These are phyloP conservation scores for Perccottus glenii DNA, from an alignment of 2,113 vertebrate species.

Conservation along the genomic window DNA sequence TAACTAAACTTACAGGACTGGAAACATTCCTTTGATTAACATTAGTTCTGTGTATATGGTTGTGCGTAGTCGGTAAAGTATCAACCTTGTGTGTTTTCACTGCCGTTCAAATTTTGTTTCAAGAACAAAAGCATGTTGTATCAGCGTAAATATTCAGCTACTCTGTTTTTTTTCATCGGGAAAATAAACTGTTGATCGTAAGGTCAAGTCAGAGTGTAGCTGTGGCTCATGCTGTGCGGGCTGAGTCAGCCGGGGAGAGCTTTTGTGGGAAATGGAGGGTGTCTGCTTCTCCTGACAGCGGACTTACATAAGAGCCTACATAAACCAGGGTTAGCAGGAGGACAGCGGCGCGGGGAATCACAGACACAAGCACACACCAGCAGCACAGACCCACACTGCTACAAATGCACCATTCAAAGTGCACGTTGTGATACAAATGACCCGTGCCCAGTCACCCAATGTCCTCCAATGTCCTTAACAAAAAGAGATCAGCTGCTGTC, in stretches of 20 bases:
- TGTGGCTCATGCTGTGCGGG: slow-evolving; percentile 9
- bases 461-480: slow-evolving; percentile 56
- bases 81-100: too few relatives aligned
- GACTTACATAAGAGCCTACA: slow-evolving; percentile 62
- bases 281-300: slow-evolving; percentile 54
- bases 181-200: slow-evolving; percentile 1
- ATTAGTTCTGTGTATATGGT: slow-evolving; percentile 14
- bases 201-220: slow-evolving; percentile 21
- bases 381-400: slow-evolving; percentile 16
- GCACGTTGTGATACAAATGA: slow-evolving; percentile 52
- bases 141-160: background rate
- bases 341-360: slow-evolving; percentile 39
- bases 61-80: too few relatives aligned
- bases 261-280: slow-evolving; percentile 31
- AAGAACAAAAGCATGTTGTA: background rate
- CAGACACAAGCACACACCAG: slow-evolving; percentile 13
- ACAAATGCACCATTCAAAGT: slow-evolving; percentile 15
- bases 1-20: background rate
- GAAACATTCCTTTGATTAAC: slow-evolving; percentile 7
- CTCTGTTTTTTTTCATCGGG: background rate
- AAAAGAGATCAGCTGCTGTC: slow-evolving; percentile 37
- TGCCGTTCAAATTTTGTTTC: too few relatives aligned
- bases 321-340: slow-evolving; percentile 56
- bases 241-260: slow-evolving; percentile 44
- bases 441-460: slow-evolving; percentile 28